Evolutionary conservation across 2,888 invertebrate species (phyloP).

Genomic region (Agrochola litura): DNA sequence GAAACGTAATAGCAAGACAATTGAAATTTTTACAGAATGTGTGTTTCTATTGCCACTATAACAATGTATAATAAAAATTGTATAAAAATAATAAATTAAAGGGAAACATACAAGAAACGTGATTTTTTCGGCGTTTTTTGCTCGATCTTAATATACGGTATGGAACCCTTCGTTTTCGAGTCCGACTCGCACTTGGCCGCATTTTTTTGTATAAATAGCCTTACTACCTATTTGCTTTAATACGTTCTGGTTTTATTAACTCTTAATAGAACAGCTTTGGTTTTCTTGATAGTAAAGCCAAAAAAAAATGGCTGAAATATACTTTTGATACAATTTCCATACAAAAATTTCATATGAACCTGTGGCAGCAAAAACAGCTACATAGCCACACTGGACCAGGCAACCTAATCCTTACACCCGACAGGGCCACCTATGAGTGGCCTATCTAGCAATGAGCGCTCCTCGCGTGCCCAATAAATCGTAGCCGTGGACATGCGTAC

Average conservation of each 20-base stretch:
- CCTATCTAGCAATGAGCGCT: conserved; percentile 70
- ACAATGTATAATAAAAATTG: too few relatives aligned
- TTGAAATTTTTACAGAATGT: too few relatives aligned
- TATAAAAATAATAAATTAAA: too few relatives aligned
- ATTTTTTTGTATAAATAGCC: background rate
- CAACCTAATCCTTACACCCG: conserved; percentile 41
- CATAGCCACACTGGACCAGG: background rate
- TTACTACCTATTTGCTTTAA: background rate
- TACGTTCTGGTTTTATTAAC: background rate
- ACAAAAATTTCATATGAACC: background rate
- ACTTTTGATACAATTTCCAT: background rate
- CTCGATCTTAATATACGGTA: too few relatives aligned
- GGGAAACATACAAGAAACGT: too few relatives aligned
- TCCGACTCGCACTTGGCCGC: too few relatives aligned
- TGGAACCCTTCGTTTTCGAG: too few relatives aligned
- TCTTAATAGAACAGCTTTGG: background rate
- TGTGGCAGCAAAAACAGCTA: background rate
- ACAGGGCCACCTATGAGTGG: conserved; percentile 77
- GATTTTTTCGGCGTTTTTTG: too few relatives aligned
- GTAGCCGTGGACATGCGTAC: conserved; percentile 82
- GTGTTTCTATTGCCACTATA: too few relatives aligned
- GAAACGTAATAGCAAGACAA: too few relatives aligned
- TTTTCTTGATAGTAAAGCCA: too few relatives aligned
- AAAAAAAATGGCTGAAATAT: background rate
- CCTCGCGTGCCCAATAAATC: conserved; percentile 88